A percentile compares a stretch with the other conserved stretches of the same genome.
These are phyloP conservation scores for Zoanthus sansibaricus DNA, from an alignment of 92 coral and sea anemone genomes.

Conservation along the genomic window DNA sequence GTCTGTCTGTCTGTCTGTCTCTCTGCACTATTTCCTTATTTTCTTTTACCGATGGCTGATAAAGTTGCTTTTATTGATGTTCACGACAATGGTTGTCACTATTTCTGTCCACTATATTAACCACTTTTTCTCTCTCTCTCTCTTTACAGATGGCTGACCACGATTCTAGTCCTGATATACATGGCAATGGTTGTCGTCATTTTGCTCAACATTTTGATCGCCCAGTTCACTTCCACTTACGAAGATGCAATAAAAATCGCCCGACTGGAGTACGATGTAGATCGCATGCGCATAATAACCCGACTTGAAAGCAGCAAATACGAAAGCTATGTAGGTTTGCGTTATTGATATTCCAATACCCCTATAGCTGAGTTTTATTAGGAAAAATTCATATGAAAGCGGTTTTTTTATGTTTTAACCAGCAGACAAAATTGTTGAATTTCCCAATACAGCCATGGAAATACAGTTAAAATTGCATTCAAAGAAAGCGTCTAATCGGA, in stretches of 20 bases:
- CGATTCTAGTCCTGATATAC: conserved; percentile 64
- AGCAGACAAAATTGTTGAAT: background rate
- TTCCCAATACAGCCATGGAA: background rate
- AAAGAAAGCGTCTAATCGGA: no score
- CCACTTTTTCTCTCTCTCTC: background rate
- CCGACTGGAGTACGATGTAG: conserved; percentile 72
- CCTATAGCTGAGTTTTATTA: background rate
- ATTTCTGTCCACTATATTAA: background rate
- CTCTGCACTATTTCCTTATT: background rate
- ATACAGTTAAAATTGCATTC: background rate
- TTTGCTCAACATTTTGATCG: conserved; percentile 74
- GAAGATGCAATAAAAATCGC: conserved; percentile 77
- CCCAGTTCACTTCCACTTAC: conserved; percentile 78
- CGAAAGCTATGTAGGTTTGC: conserved; percentile 54
- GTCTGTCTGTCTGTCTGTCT: no score
- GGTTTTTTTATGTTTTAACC: background rate
- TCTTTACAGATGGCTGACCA: conserved; percentile 61
- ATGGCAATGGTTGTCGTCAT: conserved; percentile 81
- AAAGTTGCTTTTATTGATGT: background rate
- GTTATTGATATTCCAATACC: background rate
- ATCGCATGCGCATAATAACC: conserved; percentile 71
- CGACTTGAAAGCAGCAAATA: conserved; percentile 75
- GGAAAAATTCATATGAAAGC: background rate
- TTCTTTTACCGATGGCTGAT: background rate
- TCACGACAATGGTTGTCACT: background rate